These are phyloP conservation scores for Tricholaema leucomelas DNA, from an alignment of 2,113 vertebrate species.

Conservation along the genomic window DNA sequence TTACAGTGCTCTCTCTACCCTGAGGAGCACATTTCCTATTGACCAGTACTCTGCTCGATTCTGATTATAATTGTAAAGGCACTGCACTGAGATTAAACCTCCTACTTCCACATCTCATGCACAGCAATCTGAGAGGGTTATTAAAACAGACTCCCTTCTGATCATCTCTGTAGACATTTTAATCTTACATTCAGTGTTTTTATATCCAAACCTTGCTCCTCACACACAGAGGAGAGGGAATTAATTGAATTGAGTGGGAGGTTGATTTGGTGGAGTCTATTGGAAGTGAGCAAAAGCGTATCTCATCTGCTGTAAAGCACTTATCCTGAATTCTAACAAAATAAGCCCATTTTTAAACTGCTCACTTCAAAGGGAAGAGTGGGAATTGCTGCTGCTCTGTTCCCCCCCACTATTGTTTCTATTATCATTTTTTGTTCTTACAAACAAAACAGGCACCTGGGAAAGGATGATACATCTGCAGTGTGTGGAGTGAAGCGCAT, in stretches of 20 bases:
- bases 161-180: constrained; percentile 67
- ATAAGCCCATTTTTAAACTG: constrained; percentile 54
- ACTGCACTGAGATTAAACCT: constrained; percentile 63
- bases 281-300: constrained; percentile 37
- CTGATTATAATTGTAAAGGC: constrained; percentile 71
- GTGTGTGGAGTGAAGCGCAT: neutral
- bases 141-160: constrained; percentile 69
- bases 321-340: constrained; percentile 63
- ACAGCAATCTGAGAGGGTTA: constrained; percentile 62
- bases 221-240: constrained; percentile 55
- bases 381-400: constrained; percentile 45
- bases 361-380: constrained; percentile 44
- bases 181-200: constrained; percentile 69
- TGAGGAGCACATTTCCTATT: constrained; percentile 48
- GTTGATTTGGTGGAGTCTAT: constrained; percentile 61
- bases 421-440: constrained; percentile 8
- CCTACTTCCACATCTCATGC: constrained; percentile 42
- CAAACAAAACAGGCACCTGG: constrained; percentile 41
- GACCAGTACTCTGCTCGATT: constrained; percentile 67
- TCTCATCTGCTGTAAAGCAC: constrained; percentile 56
- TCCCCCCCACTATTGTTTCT: constrained; percentile 33
- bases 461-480: constrained; percentile 24
- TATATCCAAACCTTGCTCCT: constrained; percentile 63
- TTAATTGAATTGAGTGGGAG: constrained; percentile 72
- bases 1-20: constrained; percentile 51